Evolutionary conservation across 2,888 invertebrate species (phyloP), one percentile per base, ranked within the genome.

Genomic region (Colostygia pectinataria): DNA sequence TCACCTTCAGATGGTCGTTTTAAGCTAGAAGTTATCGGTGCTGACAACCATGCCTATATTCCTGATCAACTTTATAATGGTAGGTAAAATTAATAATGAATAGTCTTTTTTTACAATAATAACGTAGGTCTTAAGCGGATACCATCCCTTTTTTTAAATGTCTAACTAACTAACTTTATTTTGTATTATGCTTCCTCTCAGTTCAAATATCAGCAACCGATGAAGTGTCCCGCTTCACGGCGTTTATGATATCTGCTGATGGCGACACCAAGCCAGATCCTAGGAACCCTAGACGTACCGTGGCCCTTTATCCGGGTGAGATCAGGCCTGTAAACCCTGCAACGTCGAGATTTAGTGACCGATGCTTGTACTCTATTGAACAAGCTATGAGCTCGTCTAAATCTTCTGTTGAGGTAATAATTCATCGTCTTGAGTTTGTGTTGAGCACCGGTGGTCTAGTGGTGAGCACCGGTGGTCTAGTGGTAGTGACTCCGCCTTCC

Each of bases 201-300:
- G 87, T 88, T 2, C 72, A 78, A 74, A 65, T 89, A 56, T 64
- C 61, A 24, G 70, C 65, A 55, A 85, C 84, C 0, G 87, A 88
- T 32, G 80, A 65, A 0, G 68, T 63, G 12, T 87, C 88, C 0
- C 68, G 64, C 9, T 89, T 89, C 48, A 80, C 75, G 5, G 74
- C 70, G 0, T 89, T 88, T 61, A 80, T 88, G 74, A 82, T 89
- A 77, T 87, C 88, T 3, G 81, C 76, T 1, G 89, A 89, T 52
- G 88, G 87, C 1, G 87, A 86, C 15, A 57, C 68, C 4, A 81
- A 74, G 39, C 71, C 69, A 1, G 88, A 88, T 39, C 79, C 84
- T 0, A 69, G 67, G 8, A 88, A 87, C 46, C 82, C 85, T 0
- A 68, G 87, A 37, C 66, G 82, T 6, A 56, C 68, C 15, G 49